Evolutionary conservation across 2,888 invertebrate species (phyloP), one percentile per base, ranked within the genome.

Genomic region (Drosophila lacicola): DNA sequence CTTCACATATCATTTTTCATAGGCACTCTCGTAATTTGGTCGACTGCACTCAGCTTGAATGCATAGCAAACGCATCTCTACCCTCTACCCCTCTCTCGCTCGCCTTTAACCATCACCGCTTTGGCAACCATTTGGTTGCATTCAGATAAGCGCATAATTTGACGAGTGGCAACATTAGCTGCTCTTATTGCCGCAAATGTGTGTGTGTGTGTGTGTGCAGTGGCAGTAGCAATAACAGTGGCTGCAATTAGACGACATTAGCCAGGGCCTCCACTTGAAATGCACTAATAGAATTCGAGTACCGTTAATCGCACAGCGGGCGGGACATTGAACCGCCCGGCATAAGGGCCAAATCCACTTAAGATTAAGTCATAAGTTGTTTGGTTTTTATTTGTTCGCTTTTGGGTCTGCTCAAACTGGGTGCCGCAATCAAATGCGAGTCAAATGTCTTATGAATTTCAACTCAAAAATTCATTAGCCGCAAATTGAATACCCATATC

Each of bases 391-490:
- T 47, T 39, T 34, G 14, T 13, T 44, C 10, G 13, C 5, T 53
- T 46, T 29, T 51, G 61, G 14, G 17, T 39, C 37, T 39, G n/a
- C 8, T 14, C 37, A n/a, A 8, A 3, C 29, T 29, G 8, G 13
- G 14, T 25, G 44, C 44, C 14, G 60, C 74, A 66, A 71, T 88
- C 68, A 63, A 88, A 86, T 55, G 37, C 55, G 21, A 74, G 66
- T 88, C 87, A 78, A 73, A 82, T 63, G 64, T 69, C 83, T 74
- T 78, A 88, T 83, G 82, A 88, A 84, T 88, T 83, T 83, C 67
- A 62, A 73, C 84, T 88, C 78, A 75, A 70, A 83, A 89, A 83
- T 87, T 87, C 83, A 83, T 83, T 88, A 83, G 88, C 69, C 61
- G 65, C 70, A 70, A 88, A 80, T 80, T 71, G 81, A 60, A 68